These are phyloP conservation scores for Amblyornis subalaris DNA, from an alignment of 2,113 vertebrate species.

Conservation along the genomic window DNA sequence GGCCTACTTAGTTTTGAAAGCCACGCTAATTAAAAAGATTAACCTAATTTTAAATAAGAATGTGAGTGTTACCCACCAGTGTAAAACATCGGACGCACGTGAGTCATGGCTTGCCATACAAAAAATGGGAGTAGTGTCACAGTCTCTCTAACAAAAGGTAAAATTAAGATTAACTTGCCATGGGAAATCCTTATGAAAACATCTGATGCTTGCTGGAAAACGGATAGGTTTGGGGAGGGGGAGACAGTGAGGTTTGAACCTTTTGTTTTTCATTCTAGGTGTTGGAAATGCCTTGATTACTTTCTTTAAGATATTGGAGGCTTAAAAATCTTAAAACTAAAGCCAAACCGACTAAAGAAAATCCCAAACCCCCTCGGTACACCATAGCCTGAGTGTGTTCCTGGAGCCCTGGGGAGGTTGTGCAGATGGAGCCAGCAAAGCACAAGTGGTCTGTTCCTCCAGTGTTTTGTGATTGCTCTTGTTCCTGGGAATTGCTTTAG, in stretches of 20 bases:
- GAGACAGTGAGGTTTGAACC: not conserved
- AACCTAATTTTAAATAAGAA: conserved; percentile 16
- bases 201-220: not conserved
- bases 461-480: not conserved
- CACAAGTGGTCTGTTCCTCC: not conserved
- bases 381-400: fast-evolving
- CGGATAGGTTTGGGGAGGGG: not conserved
- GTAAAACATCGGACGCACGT: not conserved
- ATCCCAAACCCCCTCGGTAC: fast-evolving
- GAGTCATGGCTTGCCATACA: not conserved
- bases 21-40: conserved; percentile 37
- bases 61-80: not conserved
- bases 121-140: not conserved
- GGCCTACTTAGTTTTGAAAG: not conserved
- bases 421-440: not conserved
- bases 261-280: not conserved
- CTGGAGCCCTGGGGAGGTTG: not conserved
- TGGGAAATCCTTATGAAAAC: not conserved
- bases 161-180: not conserved
- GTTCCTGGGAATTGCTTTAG: not conserved
- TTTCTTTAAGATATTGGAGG: not conserved
- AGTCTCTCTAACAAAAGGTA: not conserved
- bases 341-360: not conserved
- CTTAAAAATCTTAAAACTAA: not conserved
- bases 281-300: fast-evolving